These are phyloP conservation scores for Eospalax fontanierii DNA, from an alignment of 2,797 vertebrate genomes.

Conservation along the genomic window DNA sequence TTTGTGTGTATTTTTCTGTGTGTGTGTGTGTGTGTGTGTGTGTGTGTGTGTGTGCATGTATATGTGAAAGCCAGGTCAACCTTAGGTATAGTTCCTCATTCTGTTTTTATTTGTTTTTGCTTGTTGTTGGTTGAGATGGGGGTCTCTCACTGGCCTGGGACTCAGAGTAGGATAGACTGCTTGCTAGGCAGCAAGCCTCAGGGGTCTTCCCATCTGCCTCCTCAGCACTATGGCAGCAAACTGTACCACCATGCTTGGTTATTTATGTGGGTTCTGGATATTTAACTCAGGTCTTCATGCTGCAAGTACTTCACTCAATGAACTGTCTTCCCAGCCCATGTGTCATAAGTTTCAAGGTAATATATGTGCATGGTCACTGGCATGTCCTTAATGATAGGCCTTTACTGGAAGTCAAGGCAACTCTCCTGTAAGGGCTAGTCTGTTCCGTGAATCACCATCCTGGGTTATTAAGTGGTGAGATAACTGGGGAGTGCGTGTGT, in stretches of 20 bases:
- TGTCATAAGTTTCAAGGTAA: neutral
- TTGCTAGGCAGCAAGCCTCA: neutral
- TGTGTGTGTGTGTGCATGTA: too few relatives aligned
- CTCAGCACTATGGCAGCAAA: neutral
- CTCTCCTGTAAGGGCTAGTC: neutral
- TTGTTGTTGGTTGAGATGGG: too few relatives aligned
- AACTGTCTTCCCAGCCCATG: too few relatives aligned
- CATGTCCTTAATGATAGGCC: neutral
- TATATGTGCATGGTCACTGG: fast-evolving
- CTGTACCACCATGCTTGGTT: too few relatives aligned
- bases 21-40: too few relatives aligned
- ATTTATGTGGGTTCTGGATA: neutral
- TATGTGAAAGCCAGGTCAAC: too few relatives aligned
- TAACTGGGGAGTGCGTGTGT: fast-evolving
- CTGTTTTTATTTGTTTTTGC: too few relatives aligned
- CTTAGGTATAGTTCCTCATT: too few relatives aligned
- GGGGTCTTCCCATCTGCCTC: neutral
- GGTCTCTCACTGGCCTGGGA: neutral
- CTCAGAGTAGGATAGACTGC: neutral
- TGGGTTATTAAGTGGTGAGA: neutral
- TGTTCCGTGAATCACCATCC: fast-evolving
- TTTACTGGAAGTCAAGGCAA: neutral
- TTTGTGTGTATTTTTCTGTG: too few relatives aligned
- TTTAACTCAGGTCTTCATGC: neutral
- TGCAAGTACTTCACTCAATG: neutral